Base-by-base conservation (phyloP, 2,113 vertebrate genomes). In the Chrysochloris asiatica region DNA sequence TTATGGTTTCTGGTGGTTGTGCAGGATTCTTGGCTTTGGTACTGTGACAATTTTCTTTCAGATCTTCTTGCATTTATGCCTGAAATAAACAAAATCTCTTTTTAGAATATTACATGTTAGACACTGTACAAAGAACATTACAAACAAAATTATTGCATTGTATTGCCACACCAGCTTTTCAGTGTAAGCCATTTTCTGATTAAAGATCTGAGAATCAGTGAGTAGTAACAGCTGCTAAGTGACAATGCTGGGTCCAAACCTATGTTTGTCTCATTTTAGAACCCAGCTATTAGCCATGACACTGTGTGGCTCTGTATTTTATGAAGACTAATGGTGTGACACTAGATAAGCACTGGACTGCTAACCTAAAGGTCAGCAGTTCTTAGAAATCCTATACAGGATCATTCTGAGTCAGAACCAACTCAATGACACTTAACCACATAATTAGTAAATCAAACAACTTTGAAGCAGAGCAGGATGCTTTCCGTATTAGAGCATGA, bases 71-170 rank as follows among this genome's bases (percentile, higher is more conserved):
- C 19, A 77, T 56, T 90, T 50, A n/a, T 54, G 24, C 76, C 81
- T 89, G 45, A 92, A 91, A 75, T 63, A 43, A 90, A 83, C n/a
- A 30, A 38, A 47, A 38, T 45, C n/a, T 75, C 9, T 45, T 76
- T 91, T 84, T 36, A 78, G 45, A 11, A 26, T 3, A 13, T 80
- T 33, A 24, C 38, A 2, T 9, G 63, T n/a, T 4, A 41, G 47
- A n/a, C 33, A 67, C n/a, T 61, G 30, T 12, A 3, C 47, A 16
- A 2, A 92, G 36, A 94, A 13, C 30, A 52, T 52, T 30, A 16
- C 48, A 79, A 63, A 56, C 28, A n/a, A n/a, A n/a, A 63, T 75
- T 36, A 11, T 1, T 1, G 12, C 48, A 6, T 45, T 54, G 11
- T 45, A 4, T 33, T 67, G 16, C 10, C 36, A 2, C 1, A 14